Evolutionary conservation across 2,113 vertebrate species (phyloP), one percentile per base, ranked within the genome.

Genomic region (Tonatia bakeri): DNA sequence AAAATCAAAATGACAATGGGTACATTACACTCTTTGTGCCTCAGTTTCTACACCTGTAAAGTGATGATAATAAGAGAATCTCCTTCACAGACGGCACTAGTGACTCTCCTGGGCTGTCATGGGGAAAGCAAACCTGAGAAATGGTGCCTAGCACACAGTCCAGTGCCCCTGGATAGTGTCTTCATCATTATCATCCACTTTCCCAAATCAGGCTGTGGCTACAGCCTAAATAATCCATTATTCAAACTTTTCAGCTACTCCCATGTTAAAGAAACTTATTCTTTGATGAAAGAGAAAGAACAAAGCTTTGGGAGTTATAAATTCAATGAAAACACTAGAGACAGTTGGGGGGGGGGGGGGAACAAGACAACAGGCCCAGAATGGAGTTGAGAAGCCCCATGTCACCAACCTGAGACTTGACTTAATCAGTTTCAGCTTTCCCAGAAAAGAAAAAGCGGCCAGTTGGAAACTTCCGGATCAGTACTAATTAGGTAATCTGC

Each of bases 191-290:
- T 7, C 33, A 61, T 17, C 38, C 31, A 22, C 40, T 61, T 83
- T 75, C 52, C 65, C 47, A 52, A 77, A 54, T 14, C n/a, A 61
- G 5, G 15, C 36, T 33, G 33, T 40, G 11, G 28, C 28, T 33
- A 45, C 76, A 59, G 54, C 11, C 61, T 61, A 59, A 89, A 43
- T 12, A 94, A 91, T 0, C 11, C 24, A 81, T 59, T 22, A 40
- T 10, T 75, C 69, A 87, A 87, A 50, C 15, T 65, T 76, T 3
- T 65, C 26, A 61, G 28, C 65, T 76, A 59, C 22, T 59, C 56
- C 22, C 56, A 10, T 82, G 28, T 69, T 69, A 59, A 16, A 92
- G 69, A 82, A 94, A 65, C 56, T 31, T 81, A 94, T 61, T 90
- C 45, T 82, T 73, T 54, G 40, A 52, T 19, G 24, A 91, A 91